Evolutionary conservation across 1,140 invertebrate genomes (phyloP).

Genomic region (Zaprionus africanus): DNA sequence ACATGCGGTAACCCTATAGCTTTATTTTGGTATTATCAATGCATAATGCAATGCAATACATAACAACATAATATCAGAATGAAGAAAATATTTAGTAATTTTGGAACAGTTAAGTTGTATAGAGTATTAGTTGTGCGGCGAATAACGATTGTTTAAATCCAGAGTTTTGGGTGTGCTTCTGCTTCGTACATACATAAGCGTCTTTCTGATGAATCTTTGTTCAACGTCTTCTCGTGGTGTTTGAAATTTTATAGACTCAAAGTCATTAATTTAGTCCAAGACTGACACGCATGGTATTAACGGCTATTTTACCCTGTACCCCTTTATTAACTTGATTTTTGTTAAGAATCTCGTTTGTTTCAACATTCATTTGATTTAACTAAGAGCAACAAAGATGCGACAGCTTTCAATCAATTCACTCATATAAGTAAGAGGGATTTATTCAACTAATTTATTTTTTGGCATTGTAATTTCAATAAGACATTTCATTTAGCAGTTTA

Average conservation of each 20-base stretch:
- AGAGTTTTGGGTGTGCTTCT: slow-evolving; percentile 13
- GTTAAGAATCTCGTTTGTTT: slow-evolving; percentile 56
- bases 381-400: slow-evolving; percentile 34
- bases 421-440: too few species aligned
- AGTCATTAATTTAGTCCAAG: slow-evolving; percentile 61
- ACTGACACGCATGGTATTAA: slow-evolving; percentile 64
- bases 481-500: too few species aligned
- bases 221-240: slow-evolving; percentile 25
- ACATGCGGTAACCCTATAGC: background rate
- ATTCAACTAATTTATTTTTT: too few species aligned
- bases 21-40: background rate
- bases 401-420: slow-evolving; percentile 49
- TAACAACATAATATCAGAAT: background rate
- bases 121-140: background rate
- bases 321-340: slow-evolving; percentile 16
- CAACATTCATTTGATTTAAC: slow-evolving; percentile 52
- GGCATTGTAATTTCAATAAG: too few species aligned
- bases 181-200: background rate
- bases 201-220: background rate
- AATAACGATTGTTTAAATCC: too few species aligned
- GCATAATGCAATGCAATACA: too few species aligned
- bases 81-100: background rate
- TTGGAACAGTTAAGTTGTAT: background rate
- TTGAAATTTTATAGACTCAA: slow-evolving; percentile 53
- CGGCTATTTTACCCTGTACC: slow-evolving; percentile 35